These are phyloP conservation scores for Pollenia griseotomentosa DNA, from an alignment of 2,888 invertebrate genomes.

Conservation along the genomic window DNA sequence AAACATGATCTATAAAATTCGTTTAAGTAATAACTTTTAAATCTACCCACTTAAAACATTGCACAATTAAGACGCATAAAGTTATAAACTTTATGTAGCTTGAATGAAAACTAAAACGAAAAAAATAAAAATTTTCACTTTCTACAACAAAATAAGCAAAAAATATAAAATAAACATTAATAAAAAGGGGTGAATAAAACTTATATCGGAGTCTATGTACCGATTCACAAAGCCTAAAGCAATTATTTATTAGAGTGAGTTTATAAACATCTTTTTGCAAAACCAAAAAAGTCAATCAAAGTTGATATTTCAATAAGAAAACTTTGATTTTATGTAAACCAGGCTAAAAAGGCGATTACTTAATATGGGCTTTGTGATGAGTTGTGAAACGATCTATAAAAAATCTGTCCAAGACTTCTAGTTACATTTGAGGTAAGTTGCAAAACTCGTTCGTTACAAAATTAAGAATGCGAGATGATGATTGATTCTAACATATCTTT, in stretches of 20 bases:
- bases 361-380: no score
- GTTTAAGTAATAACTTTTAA: background rate
- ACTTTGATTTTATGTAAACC: no score
- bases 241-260: background rate
- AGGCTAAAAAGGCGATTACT: no score
- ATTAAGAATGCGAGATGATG: no score
- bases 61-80: background rate
- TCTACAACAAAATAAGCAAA: slow-evolving; percentile 12
- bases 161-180: background rate
- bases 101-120: slow-evolving; percentile 24
- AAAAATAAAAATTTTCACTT: slow-evolving; percentile 46
- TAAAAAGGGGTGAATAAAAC: slow-evolving; percentile 54
- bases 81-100: background rate
- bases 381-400: no score
- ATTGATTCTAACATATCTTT: no score
- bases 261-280: no score
- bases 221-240: background rate
- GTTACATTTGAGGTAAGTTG: no score
- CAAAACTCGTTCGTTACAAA: no score
- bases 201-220: background rate
- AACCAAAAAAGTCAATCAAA: no score
- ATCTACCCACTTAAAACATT: background rate
- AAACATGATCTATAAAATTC: background rate
- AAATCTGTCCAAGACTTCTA: no score
- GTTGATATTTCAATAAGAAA: no score